Base-by-base conservation (phyloP, 2,113 vertebrate species). In the Pomatostomus ruficeps region DNA sequence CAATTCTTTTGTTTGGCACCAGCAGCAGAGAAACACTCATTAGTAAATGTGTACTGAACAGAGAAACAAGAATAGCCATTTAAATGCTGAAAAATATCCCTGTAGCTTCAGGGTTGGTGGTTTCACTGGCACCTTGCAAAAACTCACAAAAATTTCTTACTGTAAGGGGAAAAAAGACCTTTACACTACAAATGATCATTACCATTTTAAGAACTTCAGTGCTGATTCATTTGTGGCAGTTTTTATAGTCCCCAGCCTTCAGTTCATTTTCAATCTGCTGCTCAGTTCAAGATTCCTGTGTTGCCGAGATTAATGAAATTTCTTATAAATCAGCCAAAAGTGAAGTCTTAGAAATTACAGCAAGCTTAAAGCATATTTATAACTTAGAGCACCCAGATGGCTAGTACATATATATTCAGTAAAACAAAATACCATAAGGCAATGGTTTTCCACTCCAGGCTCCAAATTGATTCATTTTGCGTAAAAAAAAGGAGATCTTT, bases 221-320 rank as follows among this genome's bases (percentile, higher is more conserved):
- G 62, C 89, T 85, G 78, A 92, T 94, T 94, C 63, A 58, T 94
- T 81, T 95, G 57, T 49, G 42, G 48, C 54, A 82, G 74, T 65
- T 93, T 65, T 91, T 76, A 93, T 80, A 85, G 43, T 54, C 42
- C 48, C 24, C 49, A 85, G 45, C 35, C 36, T 73, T 81, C 28
- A 5, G 90, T 93, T 95, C 55, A 94, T 93, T 96, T 97, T 97
- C 93, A 96, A 86, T 68, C 95, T 97, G 71, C 91, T 95, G 85
- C 88, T 97, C 81, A 80, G 66, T 92, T 93, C 89, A 97, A 97
- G 84, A 89, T 97, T 93, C 89, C 91, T 95, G 68, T 92, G 57
- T 71, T 95, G 85, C 77, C 21, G 25, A 89, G 90, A 97, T 97
- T 98, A 98, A 97, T 97, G 91, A 96, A 92, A 95, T 97, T 97